Evolutionary conservation across 1,140 invertebrate species (phyloP).

Genomic region (Acromyrmex charruanus): DNA sequence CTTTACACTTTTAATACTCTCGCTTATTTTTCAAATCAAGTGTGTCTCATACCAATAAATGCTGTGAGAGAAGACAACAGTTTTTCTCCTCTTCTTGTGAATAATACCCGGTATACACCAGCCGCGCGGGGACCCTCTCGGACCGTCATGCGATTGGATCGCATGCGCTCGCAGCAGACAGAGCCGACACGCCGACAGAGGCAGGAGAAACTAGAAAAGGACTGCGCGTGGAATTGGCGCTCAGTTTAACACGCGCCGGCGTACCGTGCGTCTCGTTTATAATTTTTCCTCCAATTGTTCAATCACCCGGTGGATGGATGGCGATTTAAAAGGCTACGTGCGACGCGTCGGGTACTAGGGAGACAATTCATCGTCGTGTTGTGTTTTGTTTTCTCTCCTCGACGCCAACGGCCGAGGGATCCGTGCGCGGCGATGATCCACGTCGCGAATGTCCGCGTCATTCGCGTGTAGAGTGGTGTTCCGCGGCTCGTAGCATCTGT

Average conservation of each 20-base stretch:
- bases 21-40: slow-evolving; percentile 33
- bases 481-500: slow-evolving; percentile 2
- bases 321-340: not conserved
- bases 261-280: slow-evolving; percentile 29
- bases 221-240: slow-evolving; percentile 53
- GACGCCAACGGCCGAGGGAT: not conserved
- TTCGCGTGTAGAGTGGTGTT: not conserved
- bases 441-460: not conserved
- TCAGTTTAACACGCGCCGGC: slow-evolving; percentile 79
- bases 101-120: not conserved
- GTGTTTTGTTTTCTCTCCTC: not conserved
- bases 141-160: slow-evolving; percentile 21
- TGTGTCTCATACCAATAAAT: slow-evolving; percentile 8
- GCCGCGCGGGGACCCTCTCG: not conserved
- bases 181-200: not conserved
- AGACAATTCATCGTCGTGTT: slow-evolving; percentile 20
- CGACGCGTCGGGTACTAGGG: not conserved
- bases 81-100: not conserved
- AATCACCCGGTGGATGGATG: not conserved
- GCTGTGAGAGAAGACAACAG: not conserved
- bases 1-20: not conserved
- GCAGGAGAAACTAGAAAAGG: slow-evolving; percentile 56
- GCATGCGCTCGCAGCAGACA: slow-evolving; percentile 38
- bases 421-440: slow-evolving; percentile 12
- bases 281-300: not conserved